Evolutionary conservation across 2,888 invertebrate genomes (phyloP), one percentile per base, ranked within the genome.

Genomic region (Meandrusa payeni): DNA sequence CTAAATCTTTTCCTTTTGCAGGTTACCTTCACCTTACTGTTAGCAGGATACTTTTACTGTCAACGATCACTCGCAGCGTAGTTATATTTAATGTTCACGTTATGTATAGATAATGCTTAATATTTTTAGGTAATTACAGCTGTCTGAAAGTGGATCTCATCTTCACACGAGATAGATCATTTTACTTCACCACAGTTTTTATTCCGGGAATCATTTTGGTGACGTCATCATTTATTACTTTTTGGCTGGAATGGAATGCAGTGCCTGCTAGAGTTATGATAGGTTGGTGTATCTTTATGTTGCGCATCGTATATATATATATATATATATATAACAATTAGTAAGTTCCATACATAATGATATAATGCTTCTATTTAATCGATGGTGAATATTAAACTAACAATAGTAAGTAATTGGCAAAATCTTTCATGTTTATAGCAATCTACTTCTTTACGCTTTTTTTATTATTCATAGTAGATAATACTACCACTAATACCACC

Each of bases 191-290:
- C 68, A 97, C 97, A 76, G 97, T 97, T 87, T 97, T 97, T 90
- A 96, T 97, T 89, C 97, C 97, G 68, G 97, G 97, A 74, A 96
- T 97, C 78, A 96, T 97, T 89, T 92, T 97, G 90, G 97, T 97
- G 82, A 97, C 97, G 64, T 96, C 96, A 87, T 97, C 97, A 71
- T 97, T 97, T 91, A 97, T 97, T 88, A 97, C 97, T 74, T 97
- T 97, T 91, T 97, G 97, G 97, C 91, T 97, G 88, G 97, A 97
- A 90, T 97, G 97, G 96, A 97, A 97, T 89, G 97, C 97, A 65
- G 97, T 97, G 74, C 97, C 97, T 76, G 97, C 97, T 78, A 92
- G 97, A 89, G 97, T 97, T 74, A 97, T 97, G 96, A 96, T 97
- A 90, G 95, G 95, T 95, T 90, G 90, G 93, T 90, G 69, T 70